Conservation (phyloP, 2,888 invertebrate species). For the Tortrix viridana region DNA sequence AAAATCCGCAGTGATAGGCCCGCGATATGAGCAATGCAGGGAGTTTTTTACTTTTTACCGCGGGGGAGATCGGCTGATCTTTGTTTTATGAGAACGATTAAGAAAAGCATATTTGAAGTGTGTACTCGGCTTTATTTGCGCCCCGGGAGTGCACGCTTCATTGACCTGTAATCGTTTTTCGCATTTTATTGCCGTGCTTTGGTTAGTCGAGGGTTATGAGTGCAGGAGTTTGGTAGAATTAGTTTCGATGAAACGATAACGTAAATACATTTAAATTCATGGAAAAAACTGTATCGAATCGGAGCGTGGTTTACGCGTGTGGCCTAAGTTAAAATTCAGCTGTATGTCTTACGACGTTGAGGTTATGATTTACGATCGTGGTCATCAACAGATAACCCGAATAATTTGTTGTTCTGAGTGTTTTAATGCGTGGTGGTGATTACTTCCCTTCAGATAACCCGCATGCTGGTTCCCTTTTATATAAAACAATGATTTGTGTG, state of each 20-base stretch:
- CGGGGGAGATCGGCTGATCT: slow-evolving; percentile 80
- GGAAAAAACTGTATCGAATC: no score
- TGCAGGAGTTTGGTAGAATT: slow-evolving; percentile 61
- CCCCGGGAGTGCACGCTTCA: slow-evolving; percentile 81
- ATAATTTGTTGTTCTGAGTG: no score
- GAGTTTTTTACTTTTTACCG: slow-evolving; percentile 65
- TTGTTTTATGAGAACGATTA: slow-evolving; percentile 85
- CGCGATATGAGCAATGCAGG: slow-evolving; percentile 71
- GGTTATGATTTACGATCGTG: no score
- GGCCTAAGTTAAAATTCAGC: no score
- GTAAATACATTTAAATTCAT: neutral
- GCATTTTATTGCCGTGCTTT: slow-evolving; percentile 74
- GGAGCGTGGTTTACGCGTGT: no score
- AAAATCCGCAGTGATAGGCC: slow-evolving; percentile 73
- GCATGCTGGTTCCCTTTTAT: no score
- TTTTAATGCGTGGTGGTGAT: no score
- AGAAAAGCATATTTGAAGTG: slow-evolving; percentile 85
- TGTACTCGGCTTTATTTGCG: slow-evolving; percentile 82
- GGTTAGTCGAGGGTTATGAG: slow-evolving; percentile 71
- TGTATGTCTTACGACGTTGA: no score
- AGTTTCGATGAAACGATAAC: slow-evolving; percentile 49
- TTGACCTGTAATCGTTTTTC: slow-evolving; percentile 84
- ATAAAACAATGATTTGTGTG: no score
- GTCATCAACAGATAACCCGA: no score
- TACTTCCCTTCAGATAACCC: no score